Percentiles rank a stretch among this genome's conserved stretches.
These are phyloP conservation scores for Eidolon helvum DNA, from an alignment of 2,113 vertebrate genomes.

Conservation along the genomic window DNA sequence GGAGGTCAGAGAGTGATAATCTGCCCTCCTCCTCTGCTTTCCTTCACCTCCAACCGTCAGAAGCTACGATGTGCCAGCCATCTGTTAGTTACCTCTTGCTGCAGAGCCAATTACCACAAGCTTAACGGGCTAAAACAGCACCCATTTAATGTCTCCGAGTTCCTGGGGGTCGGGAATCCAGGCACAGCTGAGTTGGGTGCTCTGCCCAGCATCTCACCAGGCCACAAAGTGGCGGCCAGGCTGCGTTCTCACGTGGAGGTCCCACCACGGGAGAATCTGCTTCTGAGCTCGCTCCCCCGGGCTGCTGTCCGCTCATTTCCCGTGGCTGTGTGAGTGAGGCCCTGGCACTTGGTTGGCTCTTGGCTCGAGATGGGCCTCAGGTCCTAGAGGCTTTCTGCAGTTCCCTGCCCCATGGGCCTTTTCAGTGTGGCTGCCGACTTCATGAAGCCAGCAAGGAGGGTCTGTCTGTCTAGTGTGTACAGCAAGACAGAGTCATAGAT, in stretches of 20 bases:
- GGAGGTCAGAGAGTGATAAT: neutral
- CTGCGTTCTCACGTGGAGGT: neutral
- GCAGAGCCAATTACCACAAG: neutral
- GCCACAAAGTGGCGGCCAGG: rapidly evolving
- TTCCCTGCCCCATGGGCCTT: too few relatives aligned
- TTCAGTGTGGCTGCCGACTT: neutral
- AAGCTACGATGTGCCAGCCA: neutral
- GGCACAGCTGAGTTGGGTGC: too few relatives aligned
- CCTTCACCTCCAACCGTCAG: neutral
- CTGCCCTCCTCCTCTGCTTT: neutral
- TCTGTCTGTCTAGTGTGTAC: too few relatives aligned
- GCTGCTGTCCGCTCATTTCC: neutral
- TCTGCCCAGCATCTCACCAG: neutral
- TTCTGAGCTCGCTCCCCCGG: neutral
- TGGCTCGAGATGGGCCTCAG: neutral
- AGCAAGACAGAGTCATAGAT: neutral
- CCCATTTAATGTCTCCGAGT: rapidly evolving
- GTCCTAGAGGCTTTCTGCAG: neutral
- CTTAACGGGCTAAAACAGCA: neutral
- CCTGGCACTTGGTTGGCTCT: neutral
- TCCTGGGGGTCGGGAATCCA: neutral
- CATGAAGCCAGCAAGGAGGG: neutral
- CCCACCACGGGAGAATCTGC: neutral
- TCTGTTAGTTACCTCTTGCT: neutral
- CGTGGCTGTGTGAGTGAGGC: neutral